Evolutionary conservation across 2,888 invertebrate genomes (phyloP).

Genomic region (Amorpha juglandis): DNA sequence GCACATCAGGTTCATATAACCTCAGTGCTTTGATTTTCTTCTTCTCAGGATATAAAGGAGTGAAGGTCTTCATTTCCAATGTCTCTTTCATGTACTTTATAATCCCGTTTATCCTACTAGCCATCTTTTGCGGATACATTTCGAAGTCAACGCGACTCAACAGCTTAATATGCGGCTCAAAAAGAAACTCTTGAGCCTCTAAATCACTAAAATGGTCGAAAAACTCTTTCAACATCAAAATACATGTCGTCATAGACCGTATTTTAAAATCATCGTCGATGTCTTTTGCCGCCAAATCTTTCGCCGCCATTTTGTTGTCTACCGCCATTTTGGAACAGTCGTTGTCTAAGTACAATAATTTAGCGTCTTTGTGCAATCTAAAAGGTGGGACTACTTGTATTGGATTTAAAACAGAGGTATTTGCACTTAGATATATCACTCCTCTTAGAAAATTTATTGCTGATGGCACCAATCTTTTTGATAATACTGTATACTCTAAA

Average conservation of each 20-base stretch:
- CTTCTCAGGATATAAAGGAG: constrained; percentile 84
- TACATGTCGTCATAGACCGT: constrained; percentile 80
- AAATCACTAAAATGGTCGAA: constrained; percentile 77
- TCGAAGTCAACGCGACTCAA: constrained; percentile 83
- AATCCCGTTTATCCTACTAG: constrained; percentile 68
- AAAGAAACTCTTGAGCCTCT: constrained; percentile 74
- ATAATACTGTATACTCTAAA: constrained; percentile 90
- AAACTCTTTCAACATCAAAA: constrained; percentile 85
- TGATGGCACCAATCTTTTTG: constrained; percentile 92
- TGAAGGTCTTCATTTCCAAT: constrained; percentile 82
- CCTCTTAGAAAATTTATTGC: constrained; percentile 92
- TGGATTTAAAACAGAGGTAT: constrained; percentile 84
- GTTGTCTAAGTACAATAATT: constrained; percentile 84
- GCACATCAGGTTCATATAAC: constrained; percentile 93
- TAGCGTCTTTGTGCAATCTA: constrained; percentile 79
- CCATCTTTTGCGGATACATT: constrained; percentile 86
- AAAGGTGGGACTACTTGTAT: constrained; percentile 89
- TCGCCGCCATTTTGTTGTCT: constrained; percentile 75
- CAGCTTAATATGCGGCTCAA: constrained; percentile 82
- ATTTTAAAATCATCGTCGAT: constrained; percentile 87
- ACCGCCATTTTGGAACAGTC: constrained; percentile 70
- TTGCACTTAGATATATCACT: constrained; percentile 88
- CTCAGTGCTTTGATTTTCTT: constrained; percentile 92
- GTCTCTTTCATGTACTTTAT: constrained; percentile 74
- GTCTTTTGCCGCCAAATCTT: constrained; percentile 81